These are phyloP conservation scores for Gallinago media DNA, from an alignment of 2,113 vertebrate genomes.

Conservation along the genomic window DNA sequence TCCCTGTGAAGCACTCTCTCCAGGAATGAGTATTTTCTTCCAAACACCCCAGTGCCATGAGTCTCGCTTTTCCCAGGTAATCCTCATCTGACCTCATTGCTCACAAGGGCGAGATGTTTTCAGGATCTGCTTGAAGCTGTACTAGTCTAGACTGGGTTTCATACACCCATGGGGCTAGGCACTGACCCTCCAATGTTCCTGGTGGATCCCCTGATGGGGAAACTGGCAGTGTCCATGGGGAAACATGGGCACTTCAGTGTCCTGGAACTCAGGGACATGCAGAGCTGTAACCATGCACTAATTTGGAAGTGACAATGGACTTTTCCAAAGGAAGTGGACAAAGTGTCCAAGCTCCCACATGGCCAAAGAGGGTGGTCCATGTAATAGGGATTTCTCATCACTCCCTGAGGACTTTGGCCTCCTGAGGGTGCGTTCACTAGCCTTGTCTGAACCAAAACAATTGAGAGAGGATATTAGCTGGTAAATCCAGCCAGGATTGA, in stretches of 20 bases:
- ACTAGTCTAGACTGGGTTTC: background rate
- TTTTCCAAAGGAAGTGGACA: background rate
- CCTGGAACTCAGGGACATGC: fast-evolving
- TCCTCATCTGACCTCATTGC: background rate
- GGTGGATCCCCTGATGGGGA: background rate
- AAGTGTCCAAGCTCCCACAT: background rate
- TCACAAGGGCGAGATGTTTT: background rate
- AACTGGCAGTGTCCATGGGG: background rate
- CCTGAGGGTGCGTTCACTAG: background rate
- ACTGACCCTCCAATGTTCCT: background rate
- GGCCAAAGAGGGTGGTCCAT: background rate
- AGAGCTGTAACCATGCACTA: background rate
- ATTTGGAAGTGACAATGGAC: background rate
- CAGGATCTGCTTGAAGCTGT: background rate
- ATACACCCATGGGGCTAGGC: background rate
- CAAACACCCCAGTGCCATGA: fast-evolving
- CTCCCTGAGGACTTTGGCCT: background rate
- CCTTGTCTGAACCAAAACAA: background rate
- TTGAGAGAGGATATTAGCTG: background rate
- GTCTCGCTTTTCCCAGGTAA: background rate
- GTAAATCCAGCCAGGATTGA: background rate
- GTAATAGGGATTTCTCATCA: background rate
- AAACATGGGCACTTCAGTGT: background rate
- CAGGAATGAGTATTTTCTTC: background rate
- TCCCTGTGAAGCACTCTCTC: background rate